Evolutionary conservation across 1,140 invertebrate genomes (phyloP), one percentile per base, ranked within the genome.

Genomic region (Heliconius eleuchia): DNA sequence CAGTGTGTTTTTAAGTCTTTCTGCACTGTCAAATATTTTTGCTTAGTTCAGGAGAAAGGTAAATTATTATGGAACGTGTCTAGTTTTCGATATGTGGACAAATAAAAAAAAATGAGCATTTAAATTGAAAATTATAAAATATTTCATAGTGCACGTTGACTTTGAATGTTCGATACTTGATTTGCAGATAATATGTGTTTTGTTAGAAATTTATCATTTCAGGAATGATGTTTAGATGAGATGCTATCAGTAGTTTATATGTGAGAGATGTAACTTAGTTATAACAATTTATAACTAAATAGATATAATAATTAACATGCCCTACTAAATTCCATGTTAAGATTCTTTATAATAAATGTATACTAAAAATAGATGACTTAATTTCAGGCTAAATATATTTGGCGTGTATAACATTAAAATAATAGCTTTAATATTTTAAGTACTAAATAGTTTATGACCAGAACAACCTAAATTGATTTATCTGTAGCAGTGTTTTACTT

Each of bases 201-300:
- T 77, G 76, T 74, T 73, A 77, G 46, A 74, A 73, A 42, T 34
- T 71, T 80, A 60, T 57, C 55, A 39, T 72, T 50, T 30, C 70
- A 74, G 60, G n/a, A 71, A 74, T 72, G 71, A 18, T 77, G 71
- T 74, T 34, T 80, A 80, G 79, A 77, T 66, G 57, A 77, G 70
- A 73, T 73, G 79, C 76, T 80, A 72, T n/a, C 74, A 39, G 79
- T 80, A 80, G 79, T 71, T 73, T 80, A 74, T 77, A 60, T 80
- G 79, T 80, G 52, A 50, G 34, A 80, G 39, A 50, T 80, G 76
- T 80, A 27, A 80, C 57, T 74, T 80, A 80, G 79, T 76, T 80
- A 66, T 77, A 77, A 77, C 70, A 71, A 34, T 74, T 50, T 78
- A 73, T 78, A 78, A 78, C 37, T 42, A 23, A 78, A 77, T 77